Conservation (phyloP, 2,797 vertebrate species). For the Tauraco hartlaubi region DNA sequence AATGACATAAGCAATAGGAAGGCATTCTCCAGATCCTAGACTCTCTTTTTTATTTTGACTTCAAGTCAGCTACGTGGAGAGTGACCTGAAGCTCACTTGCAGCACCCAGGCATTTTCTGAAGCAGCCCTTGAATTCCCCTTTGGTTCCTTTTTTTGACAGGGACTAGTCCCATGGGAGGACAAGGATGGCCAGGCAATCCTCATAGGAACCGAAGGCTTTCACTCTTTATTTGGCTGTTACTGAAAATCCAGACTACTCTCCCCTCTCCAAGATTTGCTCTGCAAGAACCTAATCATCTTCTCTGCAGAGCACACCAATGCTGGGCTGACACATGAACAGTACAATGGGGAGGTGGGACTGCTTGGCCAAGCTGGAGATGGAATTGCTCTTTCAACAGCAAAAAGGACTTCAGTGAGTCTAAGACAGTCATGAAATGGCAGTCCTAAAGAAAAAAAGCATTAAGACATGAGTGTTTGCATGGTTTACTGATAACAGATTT, state of each 20-base stretch:
- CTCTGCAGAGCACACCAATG: background rate
- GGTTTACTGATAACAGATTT: background rate
- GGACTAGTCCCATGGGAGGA: background rate
- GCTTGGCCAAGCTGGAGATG: background rate
- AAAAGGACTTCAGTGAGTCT: background rate
- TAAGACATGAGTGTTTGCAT: background rate
- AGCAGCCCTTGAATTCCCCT: background rate
- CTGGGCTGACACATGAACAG: background rate
- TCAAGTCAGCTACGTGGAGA: background rate
- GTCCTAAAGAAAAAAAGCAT: background rate
- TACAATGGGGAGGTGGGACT: background rate
- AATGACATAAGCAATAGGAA: background rate
- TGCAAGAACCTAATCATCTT: background rate
- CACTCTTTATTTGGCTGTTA: background rate
- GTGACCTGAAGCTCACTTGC: background rate
- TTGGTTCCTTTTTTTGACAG: background rate
- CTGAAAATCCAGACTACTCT: background rate
- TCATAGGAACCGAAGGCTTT: background rate
- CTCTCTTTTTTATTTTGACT: background rate
- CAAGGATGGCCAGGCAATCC: background rate
- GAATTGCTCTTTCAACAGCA: background rate
- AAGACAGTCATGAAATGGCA: background rate
- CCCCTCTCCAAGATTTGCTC: background rate
- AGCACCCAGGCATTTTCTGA: background rate
- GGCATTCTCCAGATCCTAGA: background rate